Base-by-base conservation (phyloP, 2,888 invertebrate genomes). In the Protula sp. region DNA sequence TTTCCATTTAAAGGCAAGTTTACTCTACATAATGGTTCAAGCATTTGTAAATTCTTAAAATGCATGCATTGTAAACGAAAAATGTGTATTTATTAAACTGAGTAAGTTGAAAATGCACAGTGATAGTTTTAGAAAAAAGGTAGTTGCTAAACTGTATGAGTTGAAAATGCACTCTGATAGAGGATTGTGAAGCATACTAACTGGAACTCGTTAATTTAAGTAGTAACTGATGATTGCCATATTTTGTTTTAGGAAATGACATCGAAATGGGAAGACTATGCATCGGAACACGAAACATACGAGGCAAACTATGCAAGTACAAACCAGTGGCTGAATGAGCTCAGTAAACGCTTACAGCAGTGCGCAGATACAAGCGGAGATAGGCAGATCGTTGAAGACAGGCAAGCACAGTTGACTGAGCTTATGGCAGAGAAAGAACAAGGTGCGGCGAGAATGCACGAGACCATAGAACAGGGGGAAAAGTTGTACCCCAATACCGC, bases 401-500 rank as follows among this genome's bases (percentile, higher is more conserved):
- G 72, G 50, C 71, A 77, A 14, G 65, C 67, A 2, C 74, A 74
- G 58, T 45, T 62, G 22, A 64, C 62, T 61, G 64, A 64, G 4
- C 14, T 66, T 53, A 24, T 50, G 27, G 47, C 30, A 4, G 22
- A 54, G 31, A 60, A 74, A 55, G 75, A 75, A 26, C 63, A 71
- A 48, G 77, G 79, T 31, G 67, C 70, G 47, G 87, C 88, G 0
- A 85, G 86, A 45, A 91, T 94, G 76, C 94, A 94, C 78, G 87
- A 88, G 52, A 61, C 65, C 1, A n/a, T 60, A 14, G 92, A 92
- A 72, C 85, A 89, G 30, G 94, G 94, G 1, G 95, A 97, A 81
- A 92, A 91, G 78, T 82, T 97, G 0, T 95, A 94, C 74, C 87
- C 89, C 0, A 93, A 93, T 73, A 95, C 95, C 0, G 92, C 94